Evolutionary conservation across 2,888 invertebrate genomes (phyloP), one percentile per base, ranked within the genome.

Genomic region (Pherbina coryleti): DNA sequence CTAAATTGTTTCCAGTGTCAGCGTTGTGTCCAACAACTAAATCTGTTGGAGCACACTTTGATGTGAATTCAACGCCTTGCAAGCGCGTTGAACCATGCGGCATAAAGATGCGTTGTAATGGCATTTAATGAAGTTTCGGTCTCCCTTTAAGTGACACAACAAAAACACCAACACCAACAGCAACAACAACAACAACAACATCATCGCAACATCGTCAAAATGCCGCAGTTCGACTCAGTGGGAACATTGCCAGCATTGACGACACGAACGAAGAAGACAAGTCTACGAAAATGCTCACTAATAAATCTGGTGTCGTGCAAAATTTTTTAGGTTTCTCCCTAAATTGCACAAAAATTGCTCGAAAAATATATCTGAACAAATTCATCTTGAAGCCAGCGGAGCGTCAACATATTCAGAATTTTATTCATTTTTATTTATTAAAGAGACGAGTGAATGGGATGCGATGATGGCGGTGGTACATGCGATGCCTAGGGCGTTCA

Each of bases 71-170:
- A 14, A 44, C 11, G 62, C 73, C 22, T 1, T 25, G 7, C 9
- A 34, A 67, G 11, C 66, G 75, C 75, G 75, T 75, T 75, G 53
- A 53, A 49, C 55, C 66, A 66, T 55, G 67, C 34, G 55, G 75
- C 67, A 37, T 66, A 55, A 75, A 67, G 55, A 75, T 66, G 75
- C 66, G 75, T 75, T 75, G 34, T 55, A 75, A 75, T 34, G 66
- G 22, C n/a, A 66, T 66, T 66, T 66, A 67, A 75, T 73, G 62
- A 62, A 62, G 22, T 67, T 22, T 44, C 34, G 22, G 67, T 44
- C 34, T 22, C n/a, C 11, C 57, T 28, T 22, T 7, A 22, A 22
- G 25, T 11, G 57, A 14, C 57, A 55, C 55, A 55, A n/a, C 55
- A 55, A 5, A 19, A 55, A 5, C 25, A 44, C 4, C 37, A 37